Evolutionary conservation across 2,888 invertebrate genomes (phyloP).

Genomic region (Lomographa bimaculata): DNA sequence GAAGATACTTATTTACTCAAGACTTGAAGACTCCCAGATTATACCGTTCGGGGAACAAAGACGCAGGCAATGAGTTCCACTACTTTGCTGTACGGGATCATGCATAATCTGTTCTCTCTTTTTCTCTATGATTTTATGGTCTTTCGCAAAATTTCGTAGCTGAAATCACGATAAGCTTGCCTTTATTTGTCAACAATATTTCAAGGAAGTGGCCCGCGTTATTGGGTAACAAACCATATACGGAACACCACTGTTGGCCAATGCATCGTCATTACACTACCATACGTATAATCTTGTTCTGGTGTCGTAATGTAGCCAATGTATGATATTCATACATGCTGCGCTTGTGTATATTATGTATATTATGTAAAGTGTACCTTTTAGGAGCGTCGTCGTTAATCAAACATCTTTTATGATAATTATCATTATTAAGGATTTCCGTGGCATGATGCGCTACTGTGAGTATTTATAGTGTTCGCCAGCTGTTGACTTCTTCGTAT

Average conservation of each 20-base stretch:
- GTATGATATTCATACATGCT: too few species aligned
- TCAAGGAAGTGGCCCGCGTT: conserved; percentile 27
- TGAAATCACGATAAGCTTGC: too few species aligned
- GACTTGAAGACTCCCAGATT: too few species aligned
- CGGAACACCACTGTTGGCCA: conserved; percentile 40
- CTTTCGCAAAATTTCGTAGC: conserved; percentile 6
- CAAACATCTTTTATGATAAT: conserved; percentile 1
- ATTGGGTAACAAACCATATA: conserved; percentile 42
- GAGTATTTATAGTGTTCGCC: not conserved
- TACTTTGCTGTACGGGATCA: too few species aligned
- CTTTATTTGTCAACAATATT: conserved; percentile 5
- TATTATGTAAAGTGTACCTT: too few species aligned
- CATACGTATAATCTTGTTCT: conserved; percentile 5
- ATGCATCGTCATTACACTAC: conserved; percentile 18
- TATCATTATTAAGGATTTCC: not conserved
- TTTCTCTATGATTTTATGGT: not conserved
- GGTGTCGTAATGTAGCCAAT: conserved; percentile 9
- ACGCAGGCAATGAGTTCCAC: too few species aligned
- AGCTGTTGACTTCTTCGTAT: not conserved
- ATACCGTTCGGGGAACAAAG: too few species aligned
- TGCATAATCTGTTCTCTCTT: too few species aligned
- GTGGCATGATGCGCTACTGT: too few species aligned
- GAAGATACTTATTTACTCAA: too few species aligned
- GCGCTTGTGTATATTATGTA: too few species aligned
- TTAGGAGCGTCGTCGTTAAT: conserved; percentile 3